Evolutionary conservation across 2,113 vertebrate species (phyloP), one percentile per base, ranked within the genome.

Genomic region (Brachirus orientalis): DNA sequence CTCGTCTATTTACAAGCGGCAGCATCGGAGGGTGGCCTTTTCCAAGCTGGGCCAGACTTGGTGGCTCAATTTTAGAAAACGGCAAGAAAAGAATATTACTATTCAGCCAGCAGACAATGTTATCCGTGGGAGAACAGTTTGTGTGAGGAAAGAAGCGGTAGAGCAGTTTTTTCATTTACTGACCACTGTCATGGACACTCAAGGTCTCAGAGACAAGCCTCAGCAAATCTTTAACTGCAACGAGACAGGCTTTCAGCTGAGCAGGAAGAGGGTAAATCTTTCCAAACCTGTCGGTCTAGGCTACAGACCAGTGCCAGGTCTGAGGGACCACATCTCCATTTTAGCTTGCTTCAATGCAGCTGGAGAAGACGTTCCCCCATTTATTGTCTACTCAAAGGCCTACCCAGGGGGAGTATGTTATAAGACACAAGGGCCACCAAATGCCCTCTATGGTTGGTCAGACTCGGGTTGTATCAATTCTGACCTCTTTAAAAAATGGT

Each of bases 401-500:
- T 90, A 88, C 67, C 89, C 87, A 17, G 84, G 87, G 46, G 87
- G 87, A 17, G 84, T 86, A 10, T 84, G 89, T 51, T 90, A 90
- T 79, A 90, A 90, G 55, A 90, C 86, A 9, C 86, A 87, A 52
- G 89, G 89, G 9, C 89, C 89, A 2, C 72, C 68, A 0, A 45
- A 81, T 18, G 84, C 89, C 43, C 77, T 89, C 20, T 90, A 89
- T 0, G 89, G 87, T 22, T 89, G 84, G 86, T 89, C 89, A 1
- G 83, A 89, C 44, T 88, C 76, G 0, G 89, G 87, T 0, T 80
- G 75, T 10, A 11, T 86, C 59, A 90, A 76, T 69, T 86, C 89
- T 1, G 89, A 90, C 37, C 89, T 90, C 44, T 90, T 90, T 66
- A 90, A 84, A 75, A 90, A 87, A 57, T 90, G 89, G 89, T 90